Evolutionary conservation across 2,797 vertebrate genomes (phyloP).

Genomic region (Lates japonicus): DNA sequence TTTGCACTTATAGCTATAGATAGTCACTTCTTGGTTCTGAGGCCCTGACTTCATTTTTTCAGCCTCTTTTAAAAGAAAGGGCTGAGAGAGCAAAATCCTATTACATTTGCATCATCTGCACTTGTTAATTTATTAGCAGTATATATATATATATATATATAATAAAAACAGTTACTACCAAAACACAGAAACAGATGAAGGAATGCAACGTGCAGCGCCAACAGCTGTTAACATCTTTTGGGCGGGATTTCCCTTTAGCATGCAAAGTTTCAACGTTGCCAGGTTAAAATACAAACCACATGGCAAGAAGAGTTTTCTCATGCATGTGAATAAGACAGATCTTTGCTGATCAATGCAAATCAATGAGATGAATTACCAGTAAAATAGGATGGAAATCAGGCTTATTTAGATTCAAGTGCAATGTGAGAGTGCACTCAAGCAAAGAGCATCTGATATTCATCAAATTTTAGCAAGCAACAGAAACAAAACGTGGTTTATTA

Average conservation of each 20-base stretch:
- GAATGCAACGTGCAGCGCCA: neutral
- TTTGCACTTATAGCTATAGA: neutral
- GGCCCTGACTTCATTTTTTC: neutral
- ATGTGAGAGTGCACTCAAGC: neutral
- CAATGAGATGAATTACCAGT: conserved; percentile 7
- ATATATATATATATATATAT: too few species aligned
- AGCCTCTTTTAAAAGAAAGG: neutral
- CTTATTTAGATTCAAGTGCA: conserved; percentile 16
- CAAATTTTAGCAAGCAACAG: neutral
- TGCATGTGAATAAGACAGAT: neutral
- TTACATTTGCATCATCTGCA: neutral
- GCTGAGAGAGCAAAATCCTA: neutral
- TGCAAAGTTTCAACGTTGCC: conserved; percentile 16
- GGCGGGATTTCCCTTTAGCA: conserved; percentile 19
- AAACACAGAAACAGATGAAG: neutral
- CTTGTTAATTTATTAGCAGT: conserved; percentile 1
- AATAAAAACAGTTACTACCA: neutral
- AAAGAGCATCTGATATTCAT: conserved; percentile 36
- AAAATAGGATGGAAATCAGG: conserved; percentile 5
- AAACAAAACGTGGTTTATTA: conserved; percentile 4
- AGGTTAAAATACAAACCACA: conserved; percentile 48
- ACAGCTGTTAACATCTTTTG: conserved; percentile 17
- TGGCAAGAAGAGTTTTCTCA: conserved; percentile 4
- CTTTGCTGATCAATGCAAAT: conserved; percentile 26
- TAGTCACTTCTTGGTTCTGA: neutral